A percentile compares a stretch with the other conserved stretches of the same genome.
Conservation (phyloP, 2,113 vertebrate species). For the Chlorodrepanis virens region DNA sequence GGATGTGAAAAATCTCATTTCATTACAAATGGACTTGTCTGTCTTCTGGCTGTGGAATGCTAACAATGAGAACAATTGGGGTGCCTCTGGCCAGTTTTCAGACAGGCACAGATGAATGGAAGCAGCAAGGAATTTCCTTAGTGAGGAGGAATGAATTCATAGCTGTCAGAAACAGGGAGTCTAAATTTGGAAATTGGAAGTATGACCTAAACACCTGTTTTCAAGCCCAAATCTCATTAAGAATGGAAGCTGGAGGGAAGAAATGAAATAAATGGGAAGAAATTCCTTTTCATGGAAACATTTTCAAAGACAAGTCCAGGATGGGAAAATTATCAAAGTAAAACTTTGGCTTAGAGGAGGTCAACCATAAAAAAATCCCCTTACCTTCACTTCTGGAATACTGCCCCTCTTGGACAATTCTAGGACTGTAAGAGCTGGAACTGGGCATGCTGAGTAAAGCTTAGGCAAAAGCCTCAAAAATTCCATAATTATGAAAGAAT, state of each 20-base stretch:
- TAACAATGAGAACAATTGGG: not conserved
- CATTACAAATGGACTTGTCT: not conserved
- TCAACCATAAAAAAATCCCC: not conserved
- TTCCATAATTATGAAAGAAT: not conserved
- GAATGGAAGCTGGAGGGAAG: not conserved
- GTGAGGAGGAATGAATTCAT: not conserved
- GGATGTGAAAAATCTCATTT: constrained; percentile 26
- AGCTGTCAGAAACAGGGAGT: not conserved
- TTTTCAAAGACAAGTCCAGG: not conserved
- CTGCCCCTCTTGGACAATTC: not conserved
- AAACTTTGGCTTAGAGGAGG: not conserved
- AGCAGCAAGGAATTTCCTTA: constrained; percentile 28
- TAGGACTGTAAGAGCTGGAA: not conserved
- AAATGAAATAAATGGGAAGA: not conserved
- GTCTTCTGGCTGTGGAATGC: constrained; percentile 21
- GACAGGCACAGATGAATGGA: not conserved
- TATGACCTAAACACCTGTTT: constrained; percentile 40
- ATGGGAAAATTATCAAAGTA: not conserved
- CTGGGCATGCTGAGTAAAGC: not conserved
- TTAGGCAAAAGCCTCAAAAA: not conserved
- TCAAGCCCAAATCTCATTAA: constrained; percentile 33
- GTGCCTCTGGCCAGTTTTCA: constrained; percentile 21
- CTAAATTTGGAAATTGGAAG: constrained; percentile 21
- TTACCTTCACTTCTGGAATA: not conserved
- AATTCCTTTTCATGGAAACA: not conserved